Conservation (phyloP, 2,113 vertebrate genomes). For the Cairina moschata region DNA sequence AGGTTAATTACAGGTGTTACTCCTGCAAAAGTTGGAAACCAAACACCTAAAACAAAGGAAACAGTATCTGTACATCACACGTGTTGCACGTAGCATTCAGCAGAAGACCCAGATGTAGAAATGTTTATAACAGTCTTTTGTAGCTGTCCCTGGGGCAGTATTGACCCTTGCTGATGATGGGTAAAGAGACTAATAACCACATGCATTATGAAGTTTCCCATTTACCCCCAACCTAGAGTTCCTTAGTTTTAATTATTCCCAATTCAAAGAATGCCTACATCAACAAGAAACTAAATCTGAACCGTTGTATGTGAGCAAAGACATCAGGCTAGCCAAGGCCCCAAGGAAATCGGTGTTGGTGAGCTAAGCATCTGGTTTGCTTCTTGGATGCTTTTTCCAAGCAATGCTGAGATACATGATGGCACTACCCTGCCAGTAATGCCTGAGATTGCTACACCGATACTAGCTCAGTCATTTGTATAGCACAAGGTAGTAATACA, state of each 20-base stretch:
- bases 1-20: neutral
- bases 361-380: neutral
- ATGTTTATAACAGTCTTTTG: neutral
- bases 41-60: neutral
- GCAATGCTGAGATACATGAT: neutral
- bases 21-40: neutral
- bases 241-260: neutral
- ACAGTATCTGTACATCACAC: neutral
- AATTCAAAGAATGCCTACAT: neutral
- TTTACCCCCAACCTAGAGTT: neutral
- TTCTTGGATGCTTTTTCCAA: neutral
- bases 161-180: neutral
- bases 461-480: neutral
- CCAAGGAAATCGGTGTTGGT: neutral
- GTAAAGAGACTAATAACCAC: neutral
- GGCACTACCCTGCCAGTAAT: neutral
- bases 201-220: neutral
- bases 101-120: neutral
- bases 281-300: neutral
- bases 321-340: neutral
- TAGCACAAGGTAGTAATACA: neutral
- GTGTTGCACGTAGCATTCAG: neutral
- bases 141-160: neutral
- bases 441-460: neutral
- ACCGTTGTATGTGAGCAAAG: neutral